Base-by-base conservation (phyloP, 2,113 vertebrate species). In the Thalassoma bifasciatum region DNA sequence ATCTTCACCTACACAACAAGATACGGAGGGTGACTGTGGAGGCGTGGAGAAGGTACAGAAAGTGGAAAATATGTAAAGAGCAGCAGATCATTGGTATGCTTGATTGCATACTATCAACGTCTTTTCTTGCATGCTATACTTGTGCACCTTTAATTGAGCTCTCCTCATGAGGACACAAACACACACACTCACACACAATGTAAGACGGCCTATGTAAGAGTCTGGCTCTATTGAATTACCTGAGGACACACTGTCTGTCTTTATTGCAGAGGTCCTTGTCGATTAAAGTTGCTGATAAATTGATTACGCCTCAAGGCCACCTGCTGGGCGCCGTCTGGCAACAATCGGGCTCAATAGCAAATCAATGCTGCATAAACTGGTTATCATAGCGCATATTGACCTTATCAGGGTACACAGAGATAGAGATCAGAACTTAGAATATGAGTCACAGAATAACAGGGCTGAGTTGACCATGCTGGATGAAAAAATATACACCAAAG, bases 211-310 rank as follows among this genome's bases (percentile, higher is more conserved):
- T 81, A 56, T 77, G 71, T 76, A 54, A 76, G 49, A 72, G 46
- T 26, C 66, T 44, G 77, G 19, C 66, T 82, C 66, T 81, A 91
- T 92, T 88, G 84, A 73, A 92, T 91, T 92, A 91, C 77, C 59
- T 75, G 78, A 79, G 89, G 90, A 91, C 90, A 88, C 81, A 60
- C 79, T 80, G 90, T 89, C 84, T 83, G 89, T 86, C 85, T 89
- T 88, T 88, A 88, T 87, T 87, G 86, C 75, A 77, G 73, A 86
- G 82, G 88, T 89, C 89, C 85, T 88, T 82, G 88, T 91, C 85
- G 83, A 89, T 92, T 92, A 86, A 90, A 89, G 82, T 82, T 83
- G 82, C 85, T 82, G 91, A 91, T 91, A 86, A 92, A 91, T 90
- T 87, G 89, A 92, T 92, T 89, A 89, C 49, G 69, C 82, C 89